These are phyloP conservation scores for Acrobasis consociella DNA, from an alignment of 2,888 invertebrate species.

Conservation along the genomic window DNA sequence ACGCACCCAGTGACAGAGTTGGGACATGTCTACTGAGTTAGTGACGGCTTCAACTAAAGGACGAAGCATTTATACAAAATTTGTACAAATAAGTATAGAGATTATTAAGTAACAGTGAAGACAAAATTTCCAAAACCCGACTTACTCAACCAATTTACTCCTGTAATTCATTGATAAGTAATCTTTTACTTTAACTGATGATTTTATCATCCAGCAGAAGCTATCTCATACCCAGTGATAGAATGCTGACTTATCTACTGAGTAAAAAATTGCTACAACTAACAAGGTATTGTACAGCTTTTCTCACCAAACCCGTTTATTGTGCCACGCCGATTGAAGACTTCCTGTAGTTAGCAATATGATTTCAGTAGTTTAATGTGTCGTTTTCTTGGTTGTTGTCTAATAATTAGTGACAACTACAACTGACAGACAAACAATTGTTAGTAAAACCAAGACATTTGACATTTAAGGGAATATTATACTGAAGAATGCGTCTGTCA, in stretches of 20 bases:
- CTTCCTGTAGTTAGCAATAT: too few relatives aligned
- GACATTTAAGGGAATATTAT: not conserved
- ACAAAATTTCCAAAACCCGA: too few relatives aligned
- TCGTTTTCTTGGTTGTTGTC: too few relatives aligned
- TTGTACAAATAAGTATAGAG: too few relatives aligned
- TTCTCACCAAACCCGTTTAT: too few relatives aligned
- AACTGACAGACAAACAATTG: constrained; percentile 1
- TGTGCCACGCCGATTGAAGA: too few relatives aligned
- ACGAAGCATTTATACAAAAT: not conserved
- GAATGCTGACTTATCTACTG: constrained; percentile 30
- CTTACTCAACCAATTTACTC: too few relatives aligned
- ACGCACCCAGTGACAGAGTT: constrained; percentile 35
- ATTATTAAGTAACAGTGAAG: too few relatives aligned
- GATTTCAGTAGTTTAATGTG: too few relatives aligned
- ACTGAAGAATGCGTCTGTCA: too few relatives aligned
- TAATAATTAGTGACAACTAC: constrained; percentile 13
- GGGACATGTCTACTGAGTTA: constrained; percentile 30
- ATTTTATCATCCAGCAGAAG: not conserved
- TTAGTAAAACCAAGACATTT: not conserved
- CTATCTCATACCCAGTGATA: constrained; percentile 35
- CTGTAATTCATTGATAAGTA: too few relatives aligned
- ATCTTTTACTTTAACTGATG: too few relatives aligned
- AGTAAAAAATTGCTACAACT: constrained; percentile 27
- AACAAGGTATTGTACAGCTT: not conserved
- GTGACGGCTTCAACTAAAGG: constrained; percentile 16